These are phyloP conservation scores for Apamea anceps DNA, from an alignment of 2,888 invertebrate species.

Conservation along the genomic window DNA sequence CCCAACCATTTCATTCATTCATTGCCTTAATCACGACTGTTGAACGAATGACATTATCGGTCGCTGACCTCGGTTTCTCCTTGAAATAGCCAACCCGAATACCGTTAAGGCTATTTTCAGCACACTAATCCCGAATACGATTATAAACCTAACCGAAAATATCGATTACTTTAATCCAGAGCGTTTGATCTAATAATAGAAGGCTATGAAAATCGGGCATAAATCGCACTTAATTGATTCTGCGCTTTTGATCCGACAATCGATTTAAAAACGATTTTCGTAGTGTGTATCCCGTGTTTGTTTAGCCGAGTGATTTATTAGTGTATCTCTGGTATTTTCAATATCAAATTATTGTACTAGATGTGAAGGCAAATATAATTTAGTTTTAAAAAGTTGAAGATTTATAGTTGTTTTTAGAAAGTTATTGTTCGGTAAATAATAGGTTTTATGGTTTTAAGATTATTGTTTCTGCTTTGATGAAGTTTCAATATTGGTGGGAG, in stretches of 20 bases:
- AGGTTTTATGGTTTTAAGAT: constrained; percentile 8
- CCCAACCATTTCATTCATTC: constrained; percentile 43
- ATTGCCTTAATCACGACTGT: constrained; percentile 49
- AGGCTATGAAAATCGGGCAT: constrained; percentile 66
- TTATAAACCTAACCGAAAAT: constrained; percentile 60
- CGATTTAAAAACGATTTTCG: constrained; percentile 73
- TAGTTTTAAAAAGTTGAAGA: constrained; percentile 39
- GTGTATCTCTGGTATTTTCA: constrained; percentile 44
- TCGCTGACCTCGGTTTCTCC: constrained; percentile 49
- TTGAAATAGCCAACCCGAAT: constrained; percentile 60
- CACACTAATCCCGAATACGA: constrained; percentile 54
- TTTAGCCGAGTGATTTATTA: constrained; percentile 59
- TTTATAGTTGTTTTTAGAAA: constrained; percentile 51
- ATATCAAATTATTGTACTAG: constrained; percentile 55
- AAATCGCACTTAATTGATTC: constrained; percentile 77
- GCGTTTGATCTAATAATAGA: constrained; percentile 81
- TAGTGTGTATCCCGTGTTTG: constrained; percentile 56
- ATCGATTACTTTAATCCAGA: constrained; percentile 68
- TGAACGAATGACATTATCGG: constrained; percentile 63
- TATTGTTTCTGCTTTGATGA: constrained; percentile 30
- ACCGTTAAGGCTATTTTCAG: constrained; percentile 60
- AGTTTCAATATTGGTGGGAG: neutral
- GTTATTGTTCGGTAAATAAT: constrained; percentile 38
- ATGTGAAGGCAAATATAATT: constrained; percentile 40
- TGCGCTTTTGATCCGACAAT: constrained; percentile 78